These are phyloP conservation scores for Callithrix jacchus DNA, from an alignment of 2,113 vertebrate species.

Conservation along the genomic window DNA sequence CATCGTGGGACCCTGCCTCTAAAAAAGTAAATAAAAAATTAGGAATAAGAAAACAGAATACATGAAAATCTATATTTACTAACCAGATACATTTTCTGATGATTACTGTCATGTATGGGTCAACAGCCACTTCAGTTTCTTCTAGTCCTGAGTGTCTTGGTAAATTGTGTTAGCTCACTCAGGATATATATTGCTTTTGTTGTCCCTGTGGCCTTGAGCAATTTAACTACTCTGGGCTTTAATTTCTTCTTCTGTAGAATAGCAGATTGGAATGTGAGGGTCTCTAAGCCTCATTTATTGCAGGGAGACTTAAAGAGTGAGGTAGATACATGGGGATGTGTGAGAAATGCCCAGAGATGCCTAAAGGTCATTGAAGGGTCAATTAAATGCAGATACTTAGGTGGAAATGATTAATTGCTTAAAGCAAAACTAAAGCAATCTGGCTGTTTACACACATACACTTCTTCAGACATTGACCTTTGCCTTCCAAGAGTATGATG, in stretches of 20 bases:
- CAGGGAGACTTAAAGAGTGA: neutral
- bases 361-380: neutral
- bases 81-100: neutral
- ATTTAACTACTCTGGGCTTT: neutral
- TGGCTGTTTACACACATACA: neutral
- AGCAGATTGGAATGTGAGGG: neutral
- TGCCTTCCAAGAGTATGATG: neutral
- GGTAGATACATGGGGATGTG: neutral
- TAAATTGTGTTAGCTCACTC: neutral
- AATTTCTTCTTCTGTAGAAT: neutral
- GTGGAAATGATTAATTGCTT: neutral
- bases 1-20: neutral
- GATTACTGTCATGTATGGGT: neutral
- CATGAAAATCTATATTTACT: neutral
- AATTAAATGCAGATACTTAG: neutral
- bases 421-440: neutral
- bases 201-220: neutral
- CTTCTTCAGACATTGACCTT: neutral
- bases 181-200: neutral
- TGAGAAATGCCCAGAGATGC: neutral
- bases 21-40: neutral
- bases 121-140: neutral
- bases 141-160: neutral
- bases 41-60: neutral
- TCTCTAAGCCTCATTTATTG: neutral